Evolutionary conservation across 2,797 vertebrate genomes (phyloP), one percentile per base, ranked within the genome.

Genomic region (Silurus aristotelis): DNA sequence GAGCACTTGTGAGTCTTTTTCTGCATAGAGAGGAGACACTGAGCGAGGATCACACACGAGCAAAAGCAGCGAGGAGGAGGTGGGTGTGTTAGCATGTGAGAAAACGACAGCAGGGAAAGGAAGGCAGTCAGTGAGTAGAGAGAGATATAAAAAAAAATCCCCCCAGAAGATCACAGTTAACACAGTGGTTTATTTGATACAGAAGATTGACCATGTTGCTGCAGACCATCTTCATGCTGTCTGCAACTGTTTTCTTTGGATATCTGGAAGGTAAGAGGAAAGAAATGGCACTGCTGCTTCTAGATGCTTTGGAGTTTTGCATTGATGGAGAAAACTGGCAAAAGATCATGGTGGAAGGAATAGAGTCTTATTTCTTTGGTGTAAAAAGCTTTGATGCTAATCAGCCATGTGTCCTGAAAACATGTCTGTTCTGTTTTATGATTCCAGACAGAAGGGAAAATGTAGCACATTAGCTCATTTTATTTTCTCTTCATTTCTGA

Each of bases 201-300:
- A 1, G 17, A 84, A 83, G 88, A 72, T 89, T 84, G 81, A 87
- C 92, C 94, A 96, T 96, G 95, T 93, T 94, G 91, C 92, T 94
- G 92, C 94, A 95, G 93, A 94, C 93, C 87, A 90, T 95, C 91
- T 94, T 94, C 90, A 92, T 95, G 92, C 89, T 95, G 86, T 92
- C 92, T 83, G 92, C 95, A 87, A 94, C 93, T 91, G 93, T 93
- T 86, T 91, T 95, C 88, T 90, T 94, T 86, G 90, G 92, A 90
- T 95, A 92, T 91, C 93, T 95, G 88, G 93, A 96, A 95, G 95
- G 95, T 96, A 96, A 90, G 95, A 87, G 87, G 88, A 43, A 43
- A 58, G 58, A 86, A 88, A 86, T 89, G 84, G 85, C 88, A 88
- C 90, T 90, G 61, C 60, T 73, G 31, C 61, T 80, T 71, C 60